phyloP scores from a whole-genome alignment of 2,797 vertebrate genomes.

The Clarias pachynema region DNA sequence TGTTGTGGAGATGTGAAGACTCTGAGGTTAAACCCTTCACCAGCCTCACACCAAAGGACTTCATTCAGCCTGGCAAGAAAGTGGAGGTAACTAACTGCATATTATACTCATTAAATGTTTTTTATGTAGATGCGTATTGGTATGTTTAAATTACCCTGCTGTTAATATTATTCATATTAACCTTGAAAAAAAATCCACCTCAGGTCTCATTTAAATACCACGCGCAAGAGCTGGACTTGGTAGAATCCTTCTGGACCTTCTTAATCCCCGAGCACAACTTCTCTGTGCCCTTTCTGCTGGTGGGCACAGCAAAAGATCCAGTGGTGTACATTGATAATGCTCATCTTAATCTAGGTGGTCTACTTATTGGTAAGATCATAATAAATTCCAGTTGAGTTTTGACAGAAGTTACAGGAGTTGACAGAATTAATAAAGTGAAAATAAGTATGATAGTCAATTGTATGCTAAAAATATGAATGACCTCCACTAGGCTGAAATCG shows the following conservation, averaged over 20 bases:
- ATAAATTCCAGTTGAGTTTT: not conserved
- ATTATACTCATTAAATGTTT: not conserved
- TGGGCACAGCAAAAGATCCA: constrained; percentile 80
- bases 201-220: constrained; percentile 85
- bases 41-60: constrained; percentile 78
- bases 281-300: constrained; percentile 83
- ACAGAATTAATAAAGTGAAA: not conserved
- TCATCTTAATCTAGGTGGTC: constrained; percentile 78
- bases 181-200: not conserved
- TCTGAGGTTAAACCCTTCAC: constrained; percentile 68
- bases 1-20: constrained; percentile 83
- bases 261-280: constrained; percentile 75
- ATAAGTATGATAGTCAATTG: not conserved
- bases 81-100: constrained; percentile 73
- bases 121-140: not conserved
- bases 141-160: not conserved
- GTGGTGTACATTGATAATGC: constrained; percentile 78
- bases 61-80: constrained; percentile 81
- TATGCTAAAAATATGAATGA: not conserved
- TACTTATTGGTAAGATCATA: constrained; percentile 79
- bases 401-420: not conserved
- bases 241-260: constrained; percentile 89
- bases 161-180: not conserved
- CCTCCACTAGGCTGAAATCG: too few relatives aligned
- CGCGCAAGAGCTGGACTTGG: constrained; percentile 72